Evolutionary conservation across 2,797 vertebrate species (phyloP), one percentile per base, ranked within the genome.

Genomic region (Tolypeutes matacus): DNA sequence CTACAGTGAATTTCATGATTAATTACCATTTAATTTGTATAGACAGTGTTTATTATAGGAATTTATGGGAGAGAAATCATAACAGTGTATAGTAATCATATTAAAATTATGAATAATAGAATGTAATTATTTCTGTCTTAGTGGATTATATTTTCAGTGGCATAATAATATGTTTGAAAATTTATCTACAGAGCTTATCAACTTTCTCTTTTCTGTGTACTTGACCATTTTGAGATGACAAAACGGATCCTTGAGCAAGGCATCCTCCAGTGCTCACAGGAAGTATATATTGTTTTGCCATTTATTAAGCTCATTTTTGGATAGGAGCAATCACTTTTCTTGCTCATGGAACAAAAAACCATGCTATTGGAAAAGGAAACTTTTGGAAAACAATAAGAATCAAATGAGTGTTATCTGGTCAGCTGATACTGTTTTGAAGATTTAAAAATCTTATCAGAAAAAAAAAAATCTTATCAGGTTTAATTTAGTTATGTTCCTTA

Each of bases 401-500:
- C n/a, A 93, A 84, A 34, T 64, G 29, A 46, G 12, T 34, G 27
- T 70, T 83, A 31, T 85, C 27, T 89, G 73, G 29, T 53, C 25
- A 96, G 9, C 67, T 86, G 76, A 34, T 29, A 70, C 29, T 96
- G 3, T 69, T 91, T 87, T 87, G 67, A 95, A 93, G 73, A 64
- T 39, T 34, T 20, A 89, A 85, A 86, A 76, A 72, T 58, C 4
- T 86, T 82, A 12, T 29, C 25, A 73, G 36, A n/a, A n/a, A n/a
- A n/a, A n/a, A n/a, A 89, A 85, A 86, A 76, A 72, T 58, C 4
- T 86, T 82, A 12, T 29, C 25, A 73, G 36, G 29, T 73, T 91
- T 96, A 67, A 75, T 93, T 83, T 88, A 75, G 49, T 84, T 94
- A 51, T 5, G 53, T 90, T 93, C 9, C 86, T 64, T 84, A 81